Evolutionary conservation across 2,113 vertebrate species (phyloP).

Genomic region (Procapra przewalskii): DNA sequence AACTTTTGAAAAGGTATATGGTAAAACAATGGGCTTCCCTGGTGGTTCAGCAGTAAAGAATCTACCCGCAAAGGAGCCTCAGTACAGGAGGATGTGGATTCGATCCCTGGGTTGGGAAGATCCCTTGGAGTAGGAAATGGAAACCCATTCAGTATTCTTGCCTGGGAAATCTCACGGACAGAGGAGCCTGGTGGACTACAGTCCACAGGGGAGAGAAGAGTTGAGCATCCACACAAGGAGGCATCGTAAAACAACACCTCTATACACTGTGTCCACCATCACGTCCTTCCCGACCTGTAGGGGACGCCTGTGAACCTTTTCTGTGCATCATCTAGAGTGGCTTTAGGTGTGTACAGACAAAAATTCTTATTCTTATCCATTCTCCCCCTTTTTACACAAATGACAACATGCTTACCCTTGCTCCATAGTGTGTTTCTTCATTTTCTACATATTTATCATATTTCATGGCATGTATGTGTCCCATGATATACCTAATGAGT

Average conservation of each 20-base stretch:
- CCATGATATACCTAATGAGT: neutral
- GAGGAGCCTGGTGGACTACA: neutral
- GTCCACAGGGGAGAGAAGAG: neutral
- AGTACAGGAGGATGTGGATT: neutral
- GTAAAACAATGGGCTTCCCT: neutral
- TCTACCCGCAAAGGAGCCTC: neutral
- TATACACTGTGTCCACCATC: neutral
- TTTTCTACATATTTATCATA: neutral
- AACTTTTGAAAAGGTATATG: neutral
- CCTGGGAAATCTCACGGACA: neutral
- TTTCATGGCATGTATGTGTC: neutral
- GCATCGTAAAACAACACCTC: neutral
- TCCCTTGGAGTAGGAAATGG: neutral
- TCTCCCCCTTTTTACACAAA: neutral
- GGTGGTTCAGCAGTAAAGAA: neutral
- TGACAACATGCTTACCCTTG: neutral
- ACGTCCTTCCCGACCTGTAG: neutral
- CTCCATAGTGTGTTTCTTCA: neutral
- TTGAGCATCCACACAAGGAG: neutral
- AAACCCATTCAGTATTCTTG: neutral
- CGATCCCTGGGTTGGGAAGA: neutral
- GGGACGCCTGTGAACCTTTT: neutral
- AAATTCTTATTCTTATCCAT: neutral
- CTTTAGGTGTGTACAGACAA: neutral
- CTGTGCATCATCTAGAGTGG: neutral